Conservation (phyloP, 2,113 vertebrate genomes). For the Paramormyrops kingsleyae region DNA sequence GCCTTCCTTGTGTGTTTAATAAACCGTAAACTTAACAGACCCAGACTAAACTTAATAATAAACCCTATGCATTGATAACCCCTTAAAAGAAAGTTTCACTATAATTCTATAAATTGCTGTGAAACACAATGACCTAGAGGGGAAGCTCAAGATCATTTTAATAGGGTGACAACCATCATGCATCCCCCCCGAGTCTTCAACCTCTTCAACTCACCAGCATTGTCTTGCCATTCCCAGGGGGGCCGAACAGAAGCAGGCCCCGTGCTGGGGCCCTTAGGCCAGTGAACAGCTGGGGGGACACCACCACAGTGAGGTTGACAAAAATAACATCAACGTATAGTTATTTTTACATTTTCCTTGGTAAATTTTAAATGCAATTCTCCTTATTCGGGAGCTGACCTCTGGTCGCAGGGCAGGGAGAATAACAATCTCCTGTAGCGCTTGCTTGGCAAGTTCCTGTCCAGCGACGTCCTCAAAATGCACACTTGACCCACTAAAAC, state of each 20-base stretch:
- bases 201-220: slow-evolving; percentile 77
- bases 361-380: background rate
- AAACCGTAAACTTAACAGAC: background rate
- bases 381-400: slow-evolving; percentile 49
- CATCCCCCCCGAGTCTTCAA: background rate
- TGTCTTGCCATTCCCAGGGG: slow-evolving; percentile 96
- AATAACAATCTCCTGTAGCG: slow-evolving; percentile 96
- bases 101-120: background rate
- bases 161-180: background rate
- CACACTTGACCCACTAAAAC: slow-evolving; percentile 72
- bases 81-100: background rate
- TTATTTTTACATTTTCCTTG: background rate
- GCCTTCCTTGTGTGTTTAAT: background rate
- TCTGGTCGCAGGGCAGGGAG: slow-evolving; percentile 92
- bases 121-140: background rate
- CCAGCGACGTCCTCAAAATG: slow-evolving; percentile 90
- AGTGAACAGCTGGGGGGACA: slow-evolving; percentile 75
- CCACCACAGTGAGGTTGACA: background rate
- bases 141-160: background rate
- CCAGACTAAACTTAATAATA: background rate
- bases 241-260: slow-evolving; percentile 88
- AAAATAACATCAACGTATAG: background rate
- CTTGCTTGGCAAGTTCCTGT: slow-evolving; percentile 91
- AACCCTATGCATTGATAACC: background rate
- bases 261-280: slow-evolving; percentile 89